A percentile compares a stretch with the other conserved stretches of the same genome.
Conservation (phyloP, 64 coral and sea anemone genomes). For the Astreopora myriophthalma region DNA sequence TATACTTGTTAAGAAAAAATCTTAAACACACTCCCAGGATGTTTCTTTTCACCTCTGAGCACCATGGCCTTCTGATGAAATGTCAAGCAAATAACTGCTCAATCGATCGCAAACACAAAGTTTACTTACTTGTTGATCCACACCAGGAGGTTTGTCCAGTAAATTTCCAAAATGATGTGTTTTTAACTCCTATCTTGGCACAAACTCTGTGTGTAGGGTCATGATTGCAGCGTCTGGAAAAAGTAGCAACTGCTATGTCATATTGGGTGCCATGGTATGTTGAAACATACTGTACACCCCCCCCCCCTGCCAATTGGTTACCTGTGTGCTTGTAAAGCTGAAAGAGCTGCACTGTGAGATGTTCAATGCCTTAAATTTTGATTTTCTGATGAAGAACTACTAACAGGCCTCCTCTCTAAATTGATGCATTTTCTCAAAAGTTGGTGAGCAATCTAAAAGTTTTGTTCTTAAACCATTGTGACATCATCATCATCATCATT, state of each 20-base stretch:
- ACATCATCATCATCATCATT: neutral
- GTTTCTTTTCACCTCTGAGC: no score
- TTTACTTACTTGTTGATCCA: neutral
- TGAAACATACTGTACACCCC: neutral
- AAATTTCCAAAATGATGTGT: slow-evolving; percentile 21
- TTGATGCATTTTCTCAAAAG: no score
- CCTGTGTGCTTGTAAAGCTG: no score
- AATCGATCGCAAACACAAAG: neutral
- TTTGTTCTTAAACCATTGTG: neutral
- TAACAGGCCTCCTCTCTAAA: no score
- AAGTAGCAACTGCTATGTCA: neutral
- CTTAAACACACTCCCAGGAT: no score
- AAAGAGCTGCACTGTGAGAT: no score
- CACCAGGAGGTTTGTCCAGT: slow-evolving; percentile 18
- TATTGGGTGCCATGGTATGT: neutral
- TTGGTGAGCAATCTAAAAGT: neutral
- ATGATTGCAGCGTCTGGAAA: slow-evolving; percentile 17
- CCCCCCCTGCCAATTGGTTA: no score
- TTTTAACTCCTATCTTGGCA: slow-evolving; percentile 11
- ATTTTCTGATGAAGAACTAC: no score
- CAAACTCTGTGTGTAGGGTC: slow-evolving; percentile 19
- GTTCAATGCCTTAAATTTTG: no score
- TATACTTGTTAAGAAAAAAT: no score
- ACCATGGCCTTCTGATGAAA: no score
- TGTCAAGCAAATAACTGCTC: neutral